phyloP scores from a whole-genome alignment of 2,797 vertebrate species.

The Peromyscus eremicus region DNA sequence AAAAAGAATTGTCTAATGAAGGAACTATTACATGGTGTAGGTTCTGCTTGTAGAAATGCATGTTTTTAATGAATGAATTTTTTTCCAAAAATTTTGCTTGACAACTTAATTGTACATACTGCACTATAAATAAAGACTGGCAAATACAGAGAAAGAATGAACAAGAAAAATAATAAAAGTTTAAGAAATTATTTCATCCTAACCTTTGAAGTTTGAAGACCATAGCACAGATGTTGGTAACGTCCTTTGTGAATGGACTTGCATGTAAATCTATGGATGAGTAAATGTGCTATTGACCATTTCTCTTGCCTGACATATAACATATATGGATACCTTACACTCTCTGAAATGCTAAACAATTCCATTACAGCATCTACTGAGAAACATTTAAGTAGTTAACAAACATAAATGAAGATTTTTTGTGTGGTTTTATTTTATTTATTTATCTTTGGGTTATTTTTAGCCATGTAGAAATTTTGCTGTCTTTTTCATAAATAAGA shows the following conservation, averaged over 20 bases:
- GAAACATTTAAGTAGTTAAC: neutral
- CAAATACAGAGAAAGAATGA: neutral
- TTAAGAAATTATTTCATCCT: neutral
- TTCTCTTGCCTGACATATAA: neutral
- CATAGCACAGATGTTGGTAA: neutral
- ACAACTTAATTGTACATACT: neutral
- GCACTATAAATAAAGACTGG: neutral
- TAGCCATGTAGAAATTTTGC: neutral
- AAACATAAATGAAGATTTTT: neutral
- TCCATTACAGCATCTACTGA: neutral
- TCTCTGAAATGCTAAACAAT: neutral
- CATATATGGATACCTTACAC: rapidly evolving
- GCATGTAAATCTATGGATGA: neutral
- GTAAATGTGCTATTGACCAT: neutral
- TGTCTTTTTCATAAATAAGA: neutral
- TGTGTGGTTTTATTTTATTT: neutral
- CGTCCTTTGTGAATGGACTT: neutral
- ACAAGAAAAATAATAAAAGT: neutral
- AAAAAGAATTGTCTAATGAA: neutral
- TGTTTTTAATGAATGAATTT: neutral
- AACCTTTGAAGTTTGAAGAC: neutral
- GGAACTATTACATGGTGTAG: neutral
- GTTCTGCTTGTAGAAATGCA: neutral
- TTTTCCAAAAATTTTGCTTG: neutral
- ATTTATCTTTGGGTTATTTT: neutral